Base-by-base conservation (phyloP, 2,888 invertebrate species). In the Phlogophora meticulosa region DNA sequence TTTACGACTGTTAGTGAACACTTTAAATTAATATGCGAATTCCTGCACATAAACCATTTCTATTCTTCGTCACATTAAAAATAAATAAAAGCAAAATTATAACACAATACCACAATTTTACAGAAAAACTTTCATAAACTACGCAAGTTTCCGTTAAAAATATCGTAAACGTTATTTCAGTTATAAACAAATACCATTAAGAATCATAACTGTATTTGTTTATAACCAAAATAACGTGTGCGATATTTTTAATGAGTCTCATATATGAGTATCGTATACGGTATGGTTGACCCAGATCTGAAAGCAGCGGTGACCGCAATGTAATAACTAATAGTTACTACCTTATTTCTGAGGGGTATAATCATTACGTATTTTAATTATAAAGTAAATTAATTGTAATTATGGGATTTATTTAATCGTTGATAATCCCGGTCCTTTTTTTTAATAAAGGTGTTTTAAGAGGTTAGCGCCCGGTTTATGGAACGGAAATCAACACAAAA, bases 221-320 rank as follows among this genome's bases (percentile, higher is more conserved):
- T 86, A 87, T 82, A 78, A 66, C 67, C 49, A 65, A 74, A 71
- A 74, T 74, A 73, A 51, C 72, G 76, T 84, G 84, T 83, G 83
- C 80, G 83, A 83, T 84, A 78, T 78, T 56, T 34, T 88, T 90
- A 87, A 90, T 86, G 87, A 85, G 74, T 72, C 58, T 75, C 71
- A 71, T 79, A 87, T 83, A 87, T 66, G 61, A 56, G n/a, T 62
- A 38, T 53, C 76, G 71, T 81, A 72, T 55, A 51, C 42, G 24
- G 55, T 59, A 51, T 34, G 45, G 48, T 65, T 74, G 82, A 74
- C 71, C 80, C 32, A 67, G 28, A 76, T 79, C 66, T 57, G 2
- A 52, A 53, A n/a, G 28, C 24, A 48, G 40, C 43, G 22, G 38
- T 55, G 48, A 63, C 76, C 63, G 42, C 43, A 13, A 15, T 20